Percentiles rank a stretch among this genome's conserved stretches.
These are phyloP conservation scores for Agrotis ipsilon DNA, from an alignment of 2,888 invertebrate genomes.

Conservation along the genomic window DNA sequence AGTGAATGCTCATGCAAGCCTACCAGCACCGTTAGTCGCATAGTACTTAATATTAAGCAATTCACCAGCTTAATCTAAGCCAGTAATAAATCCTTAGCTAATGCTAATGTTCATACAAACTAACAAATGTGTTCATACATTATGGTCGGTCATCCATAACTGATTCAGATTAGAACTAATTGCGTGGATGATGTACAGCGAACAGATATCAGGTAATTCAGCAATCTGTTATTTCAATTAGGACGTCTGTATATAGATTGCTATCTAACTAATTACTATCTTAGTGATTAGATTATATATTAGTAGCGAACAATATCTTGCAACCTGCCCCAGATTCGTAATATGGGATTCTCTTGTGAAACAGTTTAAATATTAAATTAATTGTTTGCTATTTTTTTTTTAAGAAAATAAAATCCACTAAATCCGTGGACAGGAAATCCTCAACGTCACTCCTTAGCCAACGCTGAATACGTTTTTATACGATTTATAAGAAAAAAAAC, in stretches of 20 bases:
- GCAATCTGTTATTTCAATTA: conserved; percentile 57
- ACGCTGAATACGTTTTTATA: too few species aligned
- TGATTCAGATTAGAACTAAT: conserved; percentile 72
- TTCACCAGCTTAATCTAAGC: conserved; percentile 23
- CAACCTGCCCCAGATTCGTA: too few species aligned
- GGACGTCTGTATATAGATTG: conserved; percentile 17
- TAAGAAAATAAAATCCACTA: too few species aligned
- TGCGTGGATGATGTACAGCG: conserved; percentile 68
- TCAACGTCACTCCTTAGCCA: too few species aligned
- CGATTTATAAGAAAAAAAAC: too few species aligned
- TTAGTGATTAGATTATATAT: not conserved
- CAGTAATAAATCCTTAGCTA: conserved; percentile 33
- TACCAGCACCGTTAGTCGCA: not conserved
- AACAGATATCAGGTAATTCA: conserved; percentile 55
- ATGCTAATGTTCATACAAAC: conserved; percentile 36
- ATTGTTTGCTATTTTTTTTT: too few species aligned
- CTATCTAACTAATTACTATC: conserved; percentile 14
- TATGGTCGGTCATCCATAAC: conserved; percentile 65
- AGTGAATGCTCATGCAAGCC: not conserved
- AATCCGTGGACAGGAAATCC: too few species aligned
- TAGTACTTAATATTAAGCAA: conserved; percentile 8
- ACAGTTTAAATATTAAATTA: too few species aligned
- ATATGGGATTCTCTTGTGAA: too few species aligned
- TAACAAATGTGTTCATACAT: conserved; percentile 56
- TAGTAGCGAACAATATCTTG: not conserved